A percentile compares a stretch with the other conserved stretches of the same genome.
Evolutionary conservation across 1,140 invertebrate species (phyloP).

Genomic region (Dendrolimus punctatus): DNA sequence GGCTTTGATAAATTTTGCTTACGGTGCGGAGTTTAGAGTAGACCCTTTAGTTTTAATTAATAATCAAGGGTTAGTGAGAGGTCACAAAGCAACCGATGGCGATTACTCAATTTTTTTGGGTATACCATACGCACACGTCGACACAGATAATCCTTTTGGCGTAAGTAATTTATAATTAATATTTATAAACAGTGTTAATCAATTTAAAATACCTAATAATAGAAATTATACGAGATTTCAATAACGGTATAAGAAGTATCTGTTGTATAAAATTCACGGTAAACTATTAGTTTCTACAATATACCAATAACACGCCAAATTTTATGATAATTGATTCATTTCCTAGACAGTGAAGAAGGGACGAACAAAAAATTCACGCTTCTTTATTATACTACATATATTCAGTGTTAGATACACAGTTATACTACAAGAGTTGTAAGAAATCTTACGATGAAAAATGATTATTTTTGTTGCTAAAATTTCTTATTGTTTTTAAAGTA

Average conservation of each 20-base stretch:
- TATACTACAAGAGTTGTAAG: no score
- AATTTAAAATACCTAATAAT: neutral
- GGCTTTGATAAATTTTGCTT: slow-evolving; percentile 25
- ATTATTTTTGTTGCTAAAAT: no score
- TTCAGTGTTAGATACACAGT: neutral
- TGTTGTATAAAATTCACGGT: no score
- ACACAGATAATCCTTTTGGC: slow-evolving; percentile 49
- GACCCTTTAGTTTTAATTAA: slow-evolving; percentile 53
- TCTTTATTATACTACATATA: neutral
- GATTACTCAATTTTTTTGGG: slow-evolving; percentile 52
- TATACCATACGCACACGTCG: slow-evolving; percentile 50
- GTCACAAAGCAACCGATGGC: slow-evolving; percentile 43
- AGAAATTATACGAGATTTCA: no score
- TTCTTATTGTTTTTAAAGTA: no score
- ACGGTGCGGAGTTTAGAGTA: slow-evolving; percentile 34
- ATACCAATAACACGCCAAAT: no score
- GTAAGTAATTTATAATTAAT: slow-evolving; percentile 31
- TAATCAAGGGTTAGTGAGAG: slow-evolving; percentile 51
- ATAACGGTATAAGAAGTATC: no score
- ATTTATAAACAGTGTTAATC: neutral
- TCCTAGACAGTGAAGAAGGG: no score
- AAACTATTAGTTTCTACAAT: no score
- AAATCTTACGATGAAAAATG: no score
- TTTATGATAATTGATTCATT: no score
- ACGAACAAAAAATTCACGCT: no score